Conservation (phyloP, 2,797 vertebrate species). For the Siniperca obscura region DNA sequence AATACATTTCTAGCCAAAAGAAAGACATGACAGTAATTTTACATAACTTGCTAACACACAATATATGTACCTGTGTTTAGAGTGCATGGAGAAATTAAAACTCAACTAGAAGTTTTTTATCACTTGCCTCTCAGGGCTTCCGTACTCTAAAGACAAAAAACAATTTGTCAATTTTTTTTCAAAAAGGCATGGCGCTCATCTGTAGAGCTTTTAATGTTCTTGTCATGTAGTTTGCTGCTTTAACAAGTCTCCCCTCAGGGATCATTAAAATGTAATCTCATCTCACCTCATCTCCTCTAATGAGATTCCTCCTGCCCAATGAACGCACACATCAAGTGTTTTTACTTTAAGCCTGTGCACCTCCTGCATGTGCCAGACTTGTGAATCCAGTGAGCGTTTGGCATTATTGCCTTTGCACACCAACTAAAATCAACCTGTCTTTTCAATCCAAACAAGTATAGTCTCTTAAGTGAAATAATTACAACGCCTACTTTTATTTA, state of each 20-base stretch:
- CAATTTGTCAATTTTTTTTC: neutral
- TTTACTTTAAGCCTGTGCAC: neutral
- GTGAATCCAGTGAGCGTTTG: neutral
- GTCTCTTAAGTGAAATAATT: constrained; percentile 26
- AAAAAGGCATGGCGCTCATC: neutral
- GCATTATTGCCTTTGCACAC: neutral
- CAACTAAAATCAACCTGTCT: constrained; percentile 1
- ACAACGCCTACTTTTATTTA: constrained; percentile 12
- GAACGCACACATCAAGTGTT: neutral
- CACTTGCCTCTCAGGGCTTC: too few relatives aligned
- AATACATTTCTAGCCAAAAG: too few relatives aligned
- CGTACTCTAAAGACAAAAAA: neutral
- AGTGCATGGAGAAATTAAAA: too few relatives aligned
- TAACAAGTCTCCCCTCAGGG: neutral
- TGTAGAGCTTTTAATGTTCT: neutral
- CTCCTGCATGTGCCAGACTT: neutral
- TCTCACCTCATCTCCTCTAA: neutral
- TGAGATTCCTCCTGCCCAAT: constrained; percentile 9
- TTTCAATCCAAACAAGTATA: constrained; percentile 42
- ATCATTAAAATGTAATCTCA: constrained; percentile 20
- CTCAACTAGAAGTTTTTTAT: too few relatives aligned
- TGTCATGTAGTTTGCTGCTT: neutral
- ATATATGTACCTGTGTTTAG: too few relatives aligned
- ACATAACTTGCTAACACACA: too few relatives aligned
- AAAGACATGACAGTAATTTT: too few relatives aligned